Evolutionary conservation across 53 echinoderm and acorn worm genomes (phyloP).

Genomic region (Henricia sp.): DNA sequence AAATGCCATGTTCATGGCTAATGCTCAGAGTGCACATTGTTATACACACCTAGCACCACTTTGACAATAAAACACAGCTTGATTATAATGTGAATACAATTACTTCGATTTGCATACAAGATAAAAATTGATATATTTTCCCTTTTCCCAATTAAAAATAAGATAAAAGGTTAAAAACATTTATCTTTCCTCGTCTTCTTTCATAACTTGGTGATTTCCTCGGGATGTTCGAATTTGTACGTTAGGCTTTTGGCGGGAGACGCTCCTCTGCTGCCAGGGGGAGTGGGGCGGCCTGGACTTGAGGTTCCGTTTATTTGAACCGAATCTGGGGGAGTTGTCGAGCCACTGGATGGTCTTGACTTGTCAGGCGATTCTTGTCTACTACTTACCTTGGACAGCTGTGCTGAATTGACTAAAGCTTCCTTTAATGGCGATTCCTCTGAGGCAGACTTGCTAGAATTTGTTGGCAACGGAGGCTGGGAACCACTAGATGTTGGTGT

Average conservation of each 20-base stretch:
- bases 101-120: too few relatives aligned
- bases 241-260: conserved; percentile 6
- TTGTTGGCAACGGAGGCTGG: background rate
- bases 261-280: background rate
- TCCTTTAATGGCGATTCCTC: background rate
- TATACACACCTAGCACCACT: too few relatives aligned
- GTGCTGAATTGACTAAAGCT: background rate
- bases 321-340: background rate
- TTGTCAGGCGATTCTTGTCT: background rate
- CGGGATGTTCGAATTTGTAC: background rate
- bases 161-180: too few relatives aligned
- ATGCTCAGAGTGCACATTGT: too few relatives aligned
- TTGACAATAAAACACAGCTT: too few relatives aligned
- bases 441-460: background rate
- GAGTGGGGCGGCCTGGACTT: background rate
- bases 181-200: background rate
- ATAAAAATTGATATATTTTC: too few relatives aligned
- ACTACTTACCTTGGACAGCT: conserved; percentile 7
- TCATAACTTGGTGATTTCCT: conserved; percentile 19
- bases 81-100: too few relatives aligned
- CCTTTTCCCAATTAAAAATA: too few relatives aligned
- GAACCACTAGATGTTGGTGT: background rate
- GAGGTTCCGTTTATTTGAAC: conserved; percentile 4
- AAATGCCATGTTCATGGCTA: too few relatives aligned
- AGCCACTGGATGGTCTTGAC: conserved; percentile 4